These are phyloP conservation scores for Metopia argyrocephala DNA, from an alignment of 2,888 invertebrate species.

Conservation along the genomic window DNA sequence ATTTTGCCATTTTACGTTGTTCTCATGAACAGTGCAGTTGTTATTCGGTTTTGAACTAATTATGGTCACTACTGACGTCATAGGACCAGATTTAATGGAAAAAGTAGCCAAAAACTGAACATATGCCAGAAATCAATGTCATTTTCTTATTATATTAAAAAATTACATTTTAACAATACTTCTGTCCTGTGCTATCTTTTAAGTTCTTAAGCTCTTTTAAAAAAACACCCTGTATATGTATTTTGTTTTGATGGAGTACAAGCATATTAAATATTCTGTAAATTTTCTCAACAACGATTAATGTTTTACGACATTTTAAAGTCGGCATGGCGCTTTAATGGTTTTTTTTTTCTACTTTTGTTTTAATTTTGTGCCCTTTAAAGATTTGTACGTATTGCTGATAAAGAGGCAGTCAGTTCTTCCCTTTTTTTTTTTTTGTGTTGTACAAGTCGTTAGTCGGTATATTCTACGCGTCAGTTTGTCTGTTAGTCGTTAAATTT, in stretches of 20 bases:
- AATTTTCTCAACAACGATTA: constrained; percentile 59
- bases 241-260: not conserved
- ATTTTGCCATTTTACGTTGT: too few species aligned
- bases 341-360: constrained; percentile 19
- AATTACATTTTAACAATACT: too few species aligned
- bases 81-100: too few species aligned
- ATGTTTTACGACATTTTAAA: constrained; percentile 64
- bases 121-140: too few species aligned
- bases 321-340: constrained; percentile 65
- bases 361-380: constrained; percentile 30
- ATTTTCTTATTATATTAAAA: too few species aligned
- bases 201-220: too few species aligned
- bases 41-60: too few species aligned
- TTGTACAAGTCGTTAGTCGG: not conserved
- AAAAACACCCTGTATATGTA: too few species aligned
- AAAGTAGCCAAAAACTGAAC: too few species aligned
- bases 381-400: constrained; percentile 8
- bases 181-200: too few species aligned
- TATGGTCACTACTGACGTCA: too few species aligned
- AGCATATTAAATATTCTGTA: constrained; percentile 41
- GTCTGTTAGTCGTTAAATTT: constrained; percentile 27
- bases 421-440: not conserved
- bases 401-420: not conserved
- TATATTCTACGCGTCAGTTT: constrained; percentile 5
- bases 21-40: too few species aligned